Percentiles rank a stretch among this genome's conserved stretches.
Evolutionary conservation across 1,140 invertebrate species (phyloP).

Genomic region (Drosophila simulans): DNA sequence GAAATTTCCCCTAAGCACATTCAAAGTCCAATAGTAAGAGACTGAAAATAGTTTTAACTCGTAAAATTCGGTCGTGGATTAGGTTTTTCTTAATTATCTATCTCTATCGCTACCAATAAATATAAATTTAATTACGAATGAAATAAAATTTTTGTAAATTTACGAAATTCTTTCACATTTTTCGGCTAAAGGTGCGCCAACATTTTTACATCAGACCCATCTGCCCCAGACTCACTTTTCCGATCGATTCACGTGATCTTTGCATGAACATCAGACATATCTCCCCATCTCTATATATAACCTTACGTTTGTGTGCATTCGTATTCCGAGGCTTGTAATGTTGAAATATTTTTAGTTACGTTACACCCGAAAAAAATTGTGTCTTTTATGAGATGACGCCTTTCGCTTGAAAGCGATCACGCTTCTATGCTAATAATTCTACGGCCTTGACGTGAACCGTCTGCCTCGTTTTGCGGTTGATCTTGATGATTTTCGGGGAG

Average conservation of each 20-base stretch:
- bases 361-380: constrained; percentile 60
- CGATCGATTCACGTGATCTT: constrained; percentile 55
- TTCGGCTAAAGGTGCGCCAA: constrained; percentile 32
- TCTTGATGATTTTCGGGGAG: constrained; percentile 41
- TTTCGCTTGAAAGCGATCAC: constrained; percentile 46
- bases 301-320: constrained; percentile 29
- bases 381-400: constrained; percentile 21
- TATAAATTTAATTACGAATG: neutral
- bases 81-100: constrained; percentile 4
- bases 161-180: constrained; percentile 9
- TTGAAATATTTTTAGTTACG: constrained; percentile 60
- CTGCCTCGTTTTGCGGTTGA: constrained; percentile 39
- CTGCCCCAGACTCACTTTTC: constrained; percentile 30
- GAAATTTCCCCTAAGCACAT: constrained; percentile 18
- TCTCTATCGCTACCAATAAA: neutral
- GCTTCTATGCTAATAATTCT: constrained; percentile 59
- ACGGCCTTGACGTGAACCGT: constrained; percentile 69
- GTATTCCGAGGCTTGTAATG: constrained; percentile 39
- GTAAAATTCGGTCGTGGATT: neutral
- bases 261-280: constrained; percentile 55
- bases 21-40: constrained; percentile 33
- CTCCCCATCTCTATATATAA: constrained; percentile 42
- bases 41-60: constrained; percentile 37
- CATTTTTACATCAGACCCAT: constrained; percentile 33
- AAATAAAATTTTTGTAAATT: constrained; percentile 6